Conservation (phyloP, 2,888 invertebrate genomes). For the Tetrapedia diversipes region DNA sequence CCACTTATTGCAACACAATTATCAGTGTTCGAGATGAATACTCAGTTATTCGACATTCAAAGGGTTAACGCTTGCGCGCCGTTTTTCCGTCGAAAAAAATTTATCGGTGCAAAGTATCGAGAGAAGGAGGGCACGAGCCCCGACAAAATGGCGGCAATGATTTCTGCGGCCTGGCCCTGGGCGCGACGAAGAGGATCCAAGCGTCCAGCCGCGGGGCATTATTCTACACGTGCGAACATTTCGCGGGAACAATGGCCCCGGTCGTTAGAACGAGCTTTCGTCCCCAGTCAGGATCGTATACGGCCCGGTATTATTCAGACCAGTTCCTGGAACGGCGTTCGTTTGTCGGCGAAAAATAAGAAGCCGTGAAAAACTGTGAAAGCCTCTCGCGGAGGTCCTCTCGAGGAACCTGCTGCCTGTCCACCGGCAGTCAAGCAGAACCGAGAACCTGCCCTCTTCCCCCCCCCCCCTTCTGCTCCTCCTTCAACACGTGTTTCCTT, state of each 20-base stretch:
- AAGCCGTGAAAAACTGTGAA: slow-evolving; percentile 64
- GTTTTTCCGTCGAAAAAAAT: not conserved
- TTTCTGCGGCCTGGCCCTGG: slow-evolving; percentile 40
- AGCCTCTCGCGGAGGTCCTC: slow-evolving; percentile 54
- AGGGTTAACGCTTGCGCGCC: no score
- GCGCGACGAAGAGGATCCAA: slow-evolving; percentile 46
- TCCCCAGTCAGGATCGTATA: slow-evolving; percentile 55
- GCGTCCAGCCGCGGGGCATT: slow-evolving; percentile 54
- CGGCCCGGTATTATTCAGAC: slow-evolving; percentile 61
- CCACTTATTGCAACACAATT: no score
- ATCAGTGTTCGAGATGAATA: no score
- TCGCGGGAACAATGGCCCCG: slow-evolving; percentile 72
- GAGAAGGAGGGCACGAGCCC: not conserved
- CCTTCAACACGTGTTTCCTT: slow-evolving; percentile 34
- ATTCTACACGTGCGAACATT: slow-evolving; percentile 75
- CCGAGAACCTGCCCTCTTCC: not conserved
- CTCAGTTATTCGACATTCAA: no score
- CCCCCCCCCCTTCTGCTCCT: slow-evolving; percentile 3
- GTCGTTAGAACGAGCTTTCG: slow-evolving; percentile 67
- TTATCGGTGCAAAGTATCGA: not conserved
- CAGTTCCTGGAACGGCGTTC: slow-evolving; percentile 67
- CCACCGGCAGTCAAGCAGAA: slow-evolving; percentile 21
- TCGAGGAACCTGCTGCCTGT: slow-evolving; percentile 40
- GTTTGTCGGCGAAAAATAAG: slow-evolving; percentile 68
- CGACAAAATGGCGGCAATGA: slow-evolving; percentile 32